Base-by-base conservation (phyloP, 2,797 vertebrate species). In the Gorsachius magnificus region DNA sequence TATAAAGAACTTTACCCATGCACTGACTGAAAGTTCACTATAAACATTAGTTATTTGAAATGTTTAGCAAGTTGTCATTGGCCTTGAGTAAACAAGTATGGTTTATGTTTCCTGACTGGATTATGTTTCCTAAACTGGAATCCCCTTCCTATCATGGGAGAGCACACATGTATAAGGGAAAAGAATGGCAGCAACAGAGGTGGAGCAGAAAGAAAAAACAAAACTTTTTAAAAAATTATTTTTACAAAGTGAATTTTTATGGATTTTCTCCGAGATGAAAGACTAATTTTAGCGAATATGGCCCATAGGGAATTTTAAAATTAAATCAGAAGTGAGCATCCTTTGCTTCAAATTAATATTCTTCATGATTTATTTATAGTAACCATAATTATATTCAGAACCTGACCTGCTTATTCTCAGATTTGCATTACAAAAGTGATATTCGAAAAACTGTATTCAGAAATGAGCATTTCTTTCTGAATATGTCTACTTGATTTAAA, bases 371-470 rank as follows among this genome's bases (percentile, higher is more conserved):
- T 89, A 93, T 91, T 96, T 92, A 87, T 60, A 54, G 19, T 57
- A 50, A 66, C 51, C 20, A 17, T 36, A 82, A 77, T 84, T 66
- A 51, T 50, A 80, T 82, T 96, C 66, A 90, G 25, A 94, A 74
- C 6, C 16, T 95, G 72, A 90, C 94, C 79, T 95, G 17, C 33
- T 81, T 83, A 56, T 83, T 90, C 45, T 88, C 51, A 61, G 36
- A 92, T 94, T 91, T 91, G 33, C 58, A 86, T 94, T 87, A 87
- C 26, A 83, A 93, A 96, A 90, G 48, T 35, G 25, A 56, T 75
- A 91, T 79, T 68, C 38, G 13, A 61, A 84, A 89, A 91, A 26
- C 10, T 38, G 8, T 35, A 54, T 61, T 89, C 35, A 95, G 60
- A 83, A 88, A 70, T 19, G 8, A 78, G 2, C 14, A 58, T 71